These are phyloP conservation scores for Nyctereutes procyonoides DNA, from an alignment of 2,113 vertebrate genomes.

Conservation along the genomic window DNA sequence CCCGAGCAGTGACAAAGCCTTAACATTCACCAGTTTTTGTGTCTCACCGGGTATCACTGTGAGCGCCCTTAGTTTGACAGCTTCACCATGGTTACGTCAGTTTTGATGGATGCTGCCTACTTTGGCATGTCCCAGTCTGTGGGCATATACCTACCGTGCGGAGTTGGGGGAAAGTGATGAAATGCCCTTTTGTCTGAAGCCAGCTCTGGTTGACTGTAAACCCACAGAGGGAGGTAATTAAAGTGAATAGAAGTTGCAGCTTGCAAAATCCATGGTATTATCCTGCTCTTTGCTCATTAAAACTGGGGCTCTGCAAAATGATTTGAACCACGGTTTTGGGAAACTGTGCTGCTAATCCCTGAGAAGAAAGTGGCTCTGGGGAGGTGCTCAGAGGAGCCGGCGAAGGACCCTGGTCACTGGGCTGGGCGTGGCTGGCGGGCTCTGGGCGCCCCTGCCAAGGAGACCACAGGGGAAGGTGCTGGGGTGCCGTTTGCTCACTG, in stretches of 20 bases:
- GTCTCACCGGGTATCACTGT: background rate
- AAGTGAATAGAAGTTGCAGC: slow-evolving; percentile 32
- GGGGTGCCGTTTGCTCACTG: background rate
- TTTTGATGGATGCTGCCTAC: slow-evolving; percentile 49
- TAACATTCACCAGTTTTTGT: background rate
- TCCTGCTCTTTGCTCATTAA: slow-evolving; percentile 48
- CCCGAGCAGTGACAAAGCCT: background rate
- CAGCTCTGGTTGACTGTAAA: slow-evolving; percentile 23
- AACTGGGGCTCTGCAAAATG: background rate
- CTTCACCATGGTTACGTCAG: background rate
- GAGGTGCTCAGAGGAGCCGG: background rate
- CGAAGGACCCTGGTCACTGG: background rate
- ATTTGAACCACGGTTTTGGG: background rate
- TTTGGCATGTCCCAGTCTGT: background rate
- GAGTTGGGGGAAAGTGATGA: background rate
- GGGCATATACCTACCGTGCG: background rate
- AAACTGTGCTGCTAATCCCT: background rate
- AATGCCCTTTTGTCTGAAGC: slow-evolving; percentile 50
- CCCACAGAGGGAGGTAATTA: slow-evolving; percentile 54
- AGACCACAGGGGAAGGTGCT: background rate
- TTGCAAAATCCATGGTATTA: background rate
- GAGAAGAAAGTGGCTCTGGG: background rate
- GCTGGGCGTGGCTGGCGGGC: background rate
- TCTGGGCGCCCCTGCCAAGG: background rate
- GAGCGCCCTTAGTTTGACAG: background rate